These are phyloP conservation scores for Apamea crenata DNA, from an alignment of 2,888 invertebrate species.

Conservation along the genomic window DNA sequence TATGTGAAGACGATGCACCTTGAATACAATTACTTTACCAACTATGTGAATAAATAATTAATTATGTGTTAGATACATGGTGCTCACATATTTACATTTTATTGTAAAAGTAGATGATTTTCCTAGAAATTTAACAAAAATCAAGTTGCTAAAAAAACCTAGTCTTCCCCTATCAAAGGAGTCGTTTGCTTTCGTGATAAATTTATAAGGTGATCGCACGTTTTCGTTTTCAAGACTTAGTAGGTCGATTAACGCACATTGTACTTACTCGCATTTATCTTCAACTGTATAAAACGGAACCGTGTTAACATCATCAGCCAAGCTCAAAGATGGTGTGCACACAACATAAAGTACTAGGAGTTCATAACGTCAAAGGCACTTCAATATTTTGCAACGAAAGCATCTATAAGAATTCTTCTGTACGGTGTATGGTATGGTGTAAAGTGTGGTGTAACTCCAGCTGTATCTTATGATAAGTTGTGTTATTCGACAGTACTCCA, in stretches of 20 bases:
- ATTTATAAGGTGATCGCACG: too few species aligned
- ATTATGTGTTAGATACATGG: too few species aligned
- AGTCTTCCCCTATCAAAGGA: background rate
- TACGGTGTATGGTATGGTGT: too few species aligned
- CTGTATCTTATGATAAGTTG: slow-evolving; percentile 18
- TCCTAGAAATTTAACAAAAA: background rate
- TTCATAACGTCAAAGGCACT: slow-evolving; percentile 22
- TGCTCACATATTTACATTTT: too few species aligned
- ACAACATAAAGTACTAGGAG: background rate
- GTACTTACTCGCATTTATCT: background rate
- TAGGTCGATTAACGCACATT: too few species aligned
- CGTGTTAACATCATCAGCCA: slow-evolving; percentile 7
- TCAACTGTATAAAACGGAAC: slow-evolving; percentile 7
- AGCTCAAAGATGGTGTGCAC: slow-evolving; percentile 1
- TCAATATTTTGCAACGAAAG: slow-evolving; percentile 37
- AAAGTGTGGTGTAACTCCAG: slow-evolving; percentile 17
- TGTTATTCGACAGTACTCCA: slow-evolving; percentile 16
- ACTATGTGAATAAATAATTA: too few species aligned
- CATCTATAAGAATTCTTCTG: slow-evolving; percentile 22
- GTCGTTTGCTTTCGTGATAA: background rate
- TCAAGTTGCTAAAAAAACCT: background rate
- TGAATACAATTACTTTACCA: background rate
- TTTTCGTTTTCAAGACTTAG: background rate
- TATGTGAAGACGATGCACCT: background rate
- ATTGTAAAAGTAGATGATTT: background rate